Evolutionary conservation across 2,797 vertebrate species (phyloP).

Genomic region (Podarcis siculus): DNA sequence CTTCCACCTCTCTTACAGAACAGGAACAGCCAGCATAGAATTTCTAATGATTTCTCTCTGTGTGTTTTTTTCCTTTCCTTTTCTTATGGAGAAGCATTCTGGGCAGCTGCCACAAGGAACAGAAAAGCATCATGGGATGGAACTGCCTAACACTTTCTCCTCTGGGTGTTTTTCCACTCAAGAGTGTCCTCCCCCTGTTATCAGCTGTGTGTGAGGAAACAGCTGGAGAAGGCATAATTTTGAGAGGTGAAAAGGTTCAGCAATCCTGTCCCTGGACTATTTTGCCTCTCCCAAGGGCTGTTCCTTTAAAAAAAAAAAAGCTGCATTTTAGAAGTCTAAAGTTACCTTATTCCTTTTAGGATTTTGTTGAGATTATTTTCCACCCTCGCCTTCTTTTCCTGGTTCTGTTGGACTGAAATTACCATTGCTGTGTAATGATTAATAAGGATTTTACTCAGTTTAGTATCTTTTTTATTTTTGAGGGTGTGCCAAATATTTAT

Average conservation of each 20-base stretch:
- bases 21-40: background rate
- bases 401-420: background rate
- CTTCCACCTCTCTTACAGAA: background rate
- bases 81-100: background rate
- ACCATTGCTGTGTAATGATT: background rate
- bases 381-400: background rate
- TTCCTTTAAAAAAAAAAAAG: too few relatives aligned
- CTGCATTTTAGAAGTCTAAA: background rate
- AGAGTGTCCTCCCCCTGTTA: too few relatives aligned
- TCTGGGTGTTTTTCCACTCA: background rate
- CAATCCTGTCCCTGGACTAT: background rate
- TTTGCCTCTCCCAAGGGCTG: background rate
- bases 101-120: background rate
- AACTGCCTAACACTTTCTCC: background rate
- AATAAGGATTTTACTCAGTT: background rate
- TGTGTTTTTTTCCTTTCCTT: too few relatives aligned
- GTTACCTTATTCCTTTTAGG: background rate
- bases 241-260: background rate
- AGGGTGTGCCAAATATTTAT: background rate
- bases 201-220: background rate
- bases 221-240: background rate
- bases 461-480: background rate
- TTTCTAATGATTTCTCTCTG: background rate
- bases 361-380: background rate
- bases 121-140: background rate